phyloP scores from a whole-genome alignment of 92 coral and sea anemone genomes.

The Porites cylindrica region DNA sequence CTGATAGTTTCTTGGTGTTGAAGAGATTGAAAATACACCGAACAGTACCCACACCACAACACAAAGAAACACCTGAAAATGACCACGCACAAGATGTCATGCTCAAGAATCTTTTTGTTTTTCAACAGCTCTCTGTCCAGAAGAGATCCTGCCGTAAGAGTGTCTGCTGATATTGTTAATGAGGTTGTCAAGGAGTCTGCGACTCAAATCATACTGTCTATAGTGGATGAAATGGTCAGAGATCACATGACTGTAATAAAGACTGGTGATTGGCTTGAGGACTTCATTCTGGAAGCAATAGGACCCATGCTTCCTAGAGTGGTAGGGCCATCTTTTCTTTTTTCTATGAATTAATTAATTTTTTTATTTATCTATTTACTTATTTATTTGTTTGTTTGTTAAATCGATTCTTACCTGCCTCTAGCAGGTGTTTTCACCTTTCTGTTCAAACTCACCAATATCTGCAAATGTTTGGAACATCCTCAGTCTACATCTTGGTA shows the following conservation, averaged over 20 bases:
- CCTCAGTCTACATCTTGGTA: no score
- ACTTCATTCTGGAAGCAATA: conserved; percentile 68
- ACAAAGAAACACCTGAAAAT: no score
- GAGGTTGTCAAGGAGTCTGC: conserved; percentile 71
- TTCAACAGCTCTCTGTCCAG: conserved; percentile 14
- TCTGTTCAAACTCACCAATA: no score
- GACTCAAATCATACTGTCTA: conserved; percentile 49
- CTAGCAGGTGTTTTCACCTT: no score
- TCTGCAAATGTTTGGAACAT: no score
- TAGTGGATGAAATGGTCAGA: conserved; percentile 66
- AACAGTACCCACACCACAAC: no score
- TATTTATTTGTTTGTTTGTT: background rate
- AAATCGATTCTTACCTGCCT: no score
- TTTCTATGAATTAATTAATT: no score
- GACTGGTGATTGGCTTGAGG: conserved; percentile 84
- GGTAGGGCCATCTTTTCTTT: conserved; percentile 51
- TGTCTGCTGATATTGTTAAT: conserved; percentile 45
- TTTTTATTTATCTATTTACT: background rate
- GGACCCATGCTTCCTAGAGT: conserved; percentile 71
- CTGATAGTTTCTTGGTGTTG: no score
- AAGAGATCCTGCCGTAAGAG: conserved; percentile 57
- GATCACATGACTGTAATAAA: conserved; percentile 75
- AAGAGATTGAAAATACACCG: no score
- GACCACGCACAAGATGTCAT: background rate
- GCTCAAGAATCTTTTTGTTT: background rate